These are phyloP conservation scores for Heterotilapia buettikoferi DNA, from an alignment of 2,113 vertebrate genomes.

Conservation along the genomic window DNA sequence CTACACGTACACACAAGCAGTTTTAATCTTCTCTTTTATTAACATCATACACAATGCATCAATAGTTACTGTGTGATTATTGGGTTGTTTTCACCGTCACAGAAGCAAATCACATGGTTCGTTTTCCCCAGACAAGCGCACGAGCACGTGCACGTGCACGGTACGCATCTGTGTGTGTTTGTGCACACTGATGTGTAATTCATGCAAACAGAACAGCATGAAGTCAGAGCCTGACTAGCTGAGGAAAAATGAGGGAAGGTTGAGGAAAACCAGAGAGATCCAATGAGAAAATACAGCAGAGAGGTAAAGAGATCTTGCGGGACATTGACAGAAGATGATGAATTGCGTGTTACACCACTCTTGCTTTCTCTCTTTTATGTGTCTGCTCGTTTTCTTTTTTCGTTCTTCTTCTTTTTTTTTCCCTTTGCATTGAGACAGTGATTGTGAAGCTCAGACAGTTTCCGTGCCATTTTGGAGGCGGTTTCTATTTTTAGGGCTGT, in stretches of 20 bases:
- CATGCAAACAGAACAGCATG: background rate
- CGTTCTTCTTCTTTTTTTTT: background rate
- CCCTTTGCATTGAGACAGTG: background rate
- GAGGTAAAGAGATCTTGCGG: background rate
- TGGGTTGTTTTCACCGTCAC: background rate
- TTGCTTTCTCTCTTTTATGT: background rate
- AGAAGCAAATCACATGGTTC: background rate
- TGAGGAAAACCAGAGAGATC: background rate
- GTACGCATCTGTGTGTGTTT: background rate
- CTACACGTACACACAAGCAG: background rate
- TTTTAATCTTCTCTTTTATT: background rate
- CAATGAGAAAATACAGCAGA: background rate
- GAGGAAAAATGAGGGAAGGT: background rate
- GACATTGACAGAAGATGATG: background rate
- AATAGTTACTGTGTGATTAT: background rate
- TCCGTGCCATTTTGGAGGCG: constrained; percentile 17
- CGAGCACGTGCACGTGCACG: background rate
- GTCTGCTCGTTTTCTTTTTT: background rate
- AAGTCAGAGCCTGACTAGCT: background rate
- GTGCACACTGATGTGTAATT: background rate
- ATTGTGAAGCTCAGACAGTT: constrained; percentile 22
- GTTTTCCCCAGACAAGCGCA: background rate
- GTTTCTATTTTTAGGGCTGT: constrained; percentile 38
- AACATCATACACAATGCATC: background rate
- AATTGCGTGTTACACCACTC: background rate